Evolutionary conservation across 2,113 vertebrate genomes (phyloP).

Genomic region (Puffinus mauretanicus): DNA sequence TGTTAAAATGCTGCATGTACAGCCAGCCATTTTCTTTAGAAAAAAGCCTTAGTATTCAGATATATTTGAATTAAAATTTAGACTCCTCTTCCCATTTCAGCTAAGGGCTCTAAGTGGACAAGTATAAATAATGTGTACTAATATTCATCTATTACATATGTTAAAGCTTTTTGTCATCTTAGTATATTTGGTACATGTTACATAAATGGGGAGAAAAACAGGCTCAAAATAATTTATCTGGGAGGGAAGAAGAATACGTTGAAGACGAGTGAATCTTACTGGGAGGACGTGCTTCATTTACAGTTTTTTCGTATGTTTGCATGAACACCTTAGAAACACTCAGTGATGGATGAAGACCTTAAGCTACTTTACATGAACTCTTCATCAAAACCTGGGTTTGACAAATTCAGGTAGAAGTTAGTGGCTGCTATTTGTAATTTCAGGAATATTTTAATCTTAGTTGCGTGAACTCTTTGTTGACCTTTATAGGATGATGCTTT

Average conservation of each 20-base stretch:
- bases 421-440: not conserved
- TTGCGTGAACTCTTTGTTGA: not conserved
- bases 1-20: conserved; percentile 13
- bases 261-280: not conserved
- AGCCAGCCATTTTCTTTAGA: not conserved
- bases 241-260: not conserved
- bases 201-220: not conserved
- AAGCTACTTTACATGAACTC: not conserved
- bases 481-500: not conserved
- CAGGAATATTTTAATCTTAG: not conserved
- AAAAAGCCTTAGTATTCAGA: not conserved
- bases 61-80: not conserved
- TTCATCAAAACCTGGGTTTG: not conserved
- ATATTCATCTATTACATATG: not conserved
- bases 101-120: not conserved
- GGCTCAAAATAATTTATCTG: not conserved
- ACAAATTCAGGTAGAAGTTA: not conserved
- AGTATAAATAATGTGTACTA: not conserved
- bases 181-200: not conserved
- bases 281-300: not conserved
- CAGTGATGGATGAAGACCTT: not conserved
- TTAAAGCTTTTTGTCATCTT: not conserved
- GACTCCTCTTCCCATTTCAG: not conserved
- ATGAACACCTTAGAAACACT: not conserved
- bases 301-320: not conserved